phyloP scores from a whole-genome alignment of 1,140 invertebrate genomes.

The Parasteatoda tepidariorum region DNA sequence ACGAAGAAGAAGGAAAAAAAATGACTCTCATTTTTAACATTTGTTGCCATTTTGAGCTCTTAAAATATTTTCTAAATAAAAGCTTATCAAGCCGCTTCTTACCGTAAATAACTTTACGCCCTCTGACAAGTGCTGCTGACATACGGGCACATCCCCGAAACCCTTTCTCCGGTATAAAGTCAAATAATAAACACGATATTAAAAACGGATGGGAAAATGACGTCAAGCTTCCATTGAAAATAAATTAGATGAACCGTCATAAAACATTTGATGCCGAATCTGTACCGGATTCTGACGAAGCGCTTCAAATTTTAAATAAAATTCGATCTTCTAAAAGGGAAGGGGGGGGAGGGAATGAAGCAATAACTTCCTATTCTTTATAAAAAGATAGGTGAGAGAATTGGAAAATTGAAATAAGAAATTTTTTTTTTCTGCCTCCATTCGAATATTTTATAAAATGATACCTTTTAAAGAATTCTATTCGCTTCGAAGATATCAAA shows the following conservation, averaged over 20 bases:
- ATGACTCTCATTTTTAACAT: neutral
- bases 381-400: neutral
- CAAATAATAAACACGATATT: conserved; percentile 29
- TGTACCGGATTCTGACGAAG: conserved; percentile 12
- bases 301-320: conserved; percentile 25
- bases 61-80: conserved; percentile 7
- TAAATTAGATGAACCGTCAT: conserved; percentile 4
- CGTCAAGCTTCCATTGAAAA: conserved; percentile 24
- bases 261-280: conserved; percentile 30
- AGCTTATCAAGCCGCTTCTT: neutral
- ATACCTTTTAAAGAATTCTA: neutral
- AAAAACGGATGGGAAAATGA: conserved; percentile 14
- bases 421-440: neutral
- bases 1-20: no score
- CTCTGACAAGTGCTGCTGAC: conserved; percentile 13
- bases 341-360: neutral
- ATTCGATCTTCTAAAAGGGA: neutral
- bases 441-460: neutral
- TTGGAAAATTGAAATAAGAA: neutral
- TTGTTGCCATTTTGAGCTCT: neutral
- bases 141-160: neutral
- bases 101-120: conserved; percentile 2
- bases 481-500: conserved; percentile 6
- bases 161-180: neutral
- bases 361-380: neutral